Conservation (phyloP, 2,113 vertebrate species). For the Gallinago paraguaiae region DNA sequence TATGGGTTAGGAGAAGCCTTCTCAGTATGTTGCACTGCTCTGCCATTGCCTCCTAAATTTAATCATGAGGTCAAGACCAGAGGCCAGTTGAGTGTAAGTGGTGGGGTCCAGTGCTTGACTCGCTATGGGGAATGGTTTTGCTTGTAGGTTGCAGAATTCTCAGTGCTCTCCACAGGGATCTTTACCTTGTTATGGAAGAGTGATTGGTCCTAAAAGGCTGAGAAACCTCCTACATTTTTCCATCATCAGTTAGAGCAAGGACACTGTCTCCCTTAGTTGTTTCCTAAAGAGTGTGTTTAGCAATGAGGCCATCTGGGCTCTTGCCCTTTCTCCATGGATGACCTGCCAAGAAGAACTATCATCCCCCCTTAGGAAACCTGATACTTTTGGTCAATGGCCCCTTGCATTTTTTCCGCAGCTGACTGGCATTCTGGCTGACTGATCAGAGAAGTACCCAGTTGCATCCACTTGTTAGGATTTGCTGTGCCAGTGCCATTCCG, state of each 20-base stretch:
- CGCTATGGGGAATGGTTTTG: background rate
- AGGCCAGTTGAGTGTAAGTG: background rate
- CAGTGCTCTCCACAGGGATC: background rate
- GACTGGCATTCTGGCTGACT: background rate
- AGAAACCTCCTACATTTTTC: background rate
- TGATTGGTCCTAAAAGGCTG: background rate
- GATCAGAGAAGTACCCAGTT: background rate
- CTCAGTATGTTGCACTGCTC: background rate
- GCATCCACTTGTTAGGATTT: background rate
- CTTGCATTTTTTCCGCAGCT: slow-evolving; percentile 15
- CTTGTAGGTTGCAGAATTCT: background rate
- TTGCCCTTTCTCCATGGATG: background rate
- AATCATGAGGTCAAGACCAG: background rate
- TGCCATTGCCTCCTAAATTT: background rate
- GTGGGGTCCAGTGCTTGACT: background rate
- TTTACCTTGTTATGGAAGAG: background rate
- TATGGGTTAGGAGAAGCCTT: background rate
- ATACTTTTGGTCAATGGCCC: slow-evolving; percentile 15
- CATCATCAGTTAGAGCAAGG: background rate
- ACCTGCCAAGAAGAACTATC: background rate
- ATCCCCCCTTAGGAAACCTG: background rate
- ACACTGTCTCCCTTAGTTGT: background rate
- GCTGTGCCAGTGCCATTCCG: background rate
- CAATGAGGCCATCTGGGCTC: background rate
- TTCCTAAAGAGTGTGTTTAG: background rate